Base-by-base conservation (phyloP, 2,113 vertebrate species). In the Chascanopsetta lugubris region DNA sequence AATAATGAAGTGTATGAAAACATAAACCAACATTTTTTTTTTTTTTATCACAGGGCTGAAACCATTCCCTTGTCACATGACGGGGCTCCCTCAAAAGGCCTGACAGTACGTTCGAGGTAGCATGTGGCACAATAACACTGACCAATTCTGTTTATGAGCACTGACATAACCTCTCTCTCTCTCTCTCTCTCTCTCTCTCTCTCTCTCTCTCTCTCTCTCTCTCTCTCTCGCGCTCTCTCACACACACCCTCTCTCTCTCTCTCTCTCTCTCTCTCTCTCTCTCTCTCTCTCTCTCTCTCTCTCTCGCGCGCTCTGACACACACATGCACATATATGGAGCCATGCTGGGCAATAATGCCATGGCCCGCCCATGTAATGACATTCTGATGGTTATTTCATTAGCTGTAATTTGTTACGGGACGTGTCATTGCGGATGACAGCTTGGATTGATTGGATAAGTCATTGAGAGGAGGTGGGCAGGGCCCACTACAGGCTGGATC, bases 381-480 rank as follows among this genome's bases (percentile, higher is more conserved):
- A 85, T 79, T 86, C 72, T 89, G 87, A 91, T 92, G 89, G 89
- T 92, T 92, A 90, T 92, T 92, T 89, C 86, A 93, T 93, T 92
- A 93, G 88, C 84, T 86, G 69, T 90, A 90, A 93, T 93, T 92
- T 87, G 90, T 89, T 91, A 84, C 45, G 84, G 88, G 90, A 92
- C 82, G 68, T 90, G 91, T 90, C 89, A 92, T 90, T 92, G 90
- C 78, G 66, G 86, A 89, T 79, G 67, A 88, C 76, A 85, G 82
- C 69, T 67, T 61, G 79, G 82, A 89, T 84, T 88, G 90, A 92
- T 88, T 88, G 88, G 87, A 83, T 56, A 76, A 67, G 71, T 65
- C 65, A 59, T 59, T 85, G 83, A 80, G 83, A 76, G 76, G 86
- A 79, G 85, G 78, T 69, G 69, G 77, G 68, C 77, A 74, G 80